A percentile compares a stretch with the other conserved stretches of the same genome.
Evolutionary conservation across 1,140 invertebrate species (phyloP).

Genomic region (Ostrea denselamellosa): DNA sequence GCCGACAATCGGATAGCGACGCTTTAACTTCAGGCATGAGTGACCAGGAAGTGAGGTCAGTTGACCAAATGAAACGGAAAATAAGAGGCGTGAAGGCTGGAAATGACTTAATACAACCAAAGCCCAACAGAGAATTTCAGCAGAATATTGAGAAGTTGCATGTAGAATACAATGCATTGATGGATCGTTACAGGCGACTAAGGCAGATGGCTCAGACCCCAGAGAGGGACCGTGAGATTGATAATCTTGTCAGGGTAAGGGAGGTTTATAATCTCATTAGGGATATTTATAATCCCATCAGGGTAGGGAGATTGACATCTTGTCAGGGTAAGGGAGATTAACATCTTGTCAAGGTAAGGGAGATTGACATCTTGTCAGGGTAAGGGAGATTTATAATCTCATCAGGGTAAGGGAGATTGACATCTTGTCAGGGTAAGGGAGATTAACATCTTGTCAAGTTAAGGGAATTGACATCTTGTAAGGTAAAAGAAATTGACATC

Average conservation of each 20-base stretch:
- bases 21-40: slow-evolving; percentile 37
- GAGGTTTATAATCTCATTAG: neutral
- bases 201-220: slow-evolving; percentile 73
- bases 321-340: slow-evolving; percentile 70
- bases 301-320: too few relatives aligned
- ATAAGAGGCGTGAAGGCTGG: slow-evolving; percentile 62
- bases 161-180: slow-evolving; percentile 72
- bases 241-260: slow-evolving; percentile 73
- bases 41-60: slow-evolving; percentile 53
- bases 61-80: slow-evolving; percentile 65
- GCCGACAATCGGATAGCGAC: slow-evolving; percentile 45
- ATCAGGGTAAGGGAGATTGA: slow-evolving; percentile 70
- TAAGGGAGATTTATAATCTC: slow-evolving; percentile 73
- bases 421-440: neutral
- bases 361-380: slow-evolving; percentile 48
- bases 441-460: neutral
- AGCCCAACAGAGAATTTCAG: slow-evolving; percentile 60
- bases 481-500: too few relatives aligned
- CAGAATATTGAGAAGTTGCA: slow-evolving; percentile 66
- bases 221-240: slow-evolving; percentile 73
- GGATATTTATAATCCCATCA: neutral
- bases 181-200: slow-evolving; percentile 72
- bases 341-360: slow-evolving; percentile 53
- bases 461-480: too few relatives aligned
- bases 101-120: slow-evolving; percentile 60